Conservation (phyloP, 2,888 invertebrate species). For the Cryptosula pallasiana region DNA sequence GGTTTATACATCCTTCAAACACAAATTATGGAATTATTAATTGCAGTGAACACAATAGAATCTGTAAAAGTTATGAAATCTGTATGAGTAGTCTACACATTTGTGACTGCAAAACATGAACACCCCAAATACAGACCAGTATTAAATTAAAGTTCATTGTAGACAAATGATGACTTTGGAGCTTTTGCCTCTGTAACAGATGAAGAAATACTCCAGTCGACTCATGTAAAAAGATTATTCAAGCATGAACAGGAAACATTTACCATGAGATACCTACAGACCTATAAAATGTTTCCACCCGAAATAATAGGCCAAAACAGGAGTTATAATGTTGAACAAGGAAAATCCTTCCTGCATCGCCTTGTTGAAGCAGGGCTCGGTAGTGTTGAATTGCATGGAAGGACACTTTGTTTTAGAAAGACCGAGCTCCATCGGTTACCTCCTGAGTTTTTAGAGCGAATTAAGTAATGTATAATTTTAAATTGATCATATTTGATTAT, state of each 20-base stretch:
- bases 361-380: not conserved
- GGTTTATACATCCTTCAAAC: no score
- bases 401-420: not conserved
- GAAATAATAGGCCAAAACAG: not conserved
- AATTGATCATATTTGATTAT: no score
- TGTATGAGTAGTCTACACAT: no score
- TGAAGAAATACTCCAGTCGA: not conserved
- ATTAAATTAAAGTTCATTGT: no score
- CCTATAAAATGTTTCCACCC: not conserved
- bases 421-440: not conserved
- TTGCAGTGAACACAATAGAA: no score
- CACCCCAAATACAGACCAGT: no score
- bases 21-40: no score
- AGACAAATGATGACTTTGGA: no score
- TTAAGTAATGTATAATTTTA: no score
- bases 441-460: not conserved
- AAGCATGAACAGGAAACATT: not conserved
- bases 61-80: no score
- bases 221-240: not conserved
- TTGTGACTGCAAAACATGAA: no score
- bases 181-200: not conserved
- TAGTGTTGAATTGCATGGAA: not conserved
- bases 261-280: not conserved
- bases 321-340: not conserved
- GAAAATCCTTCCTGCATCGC: not conserved